Base-by-base conservation (phyloP, 2,797 vertebrate species). In the Rousettus madagascariensis region DNA sequence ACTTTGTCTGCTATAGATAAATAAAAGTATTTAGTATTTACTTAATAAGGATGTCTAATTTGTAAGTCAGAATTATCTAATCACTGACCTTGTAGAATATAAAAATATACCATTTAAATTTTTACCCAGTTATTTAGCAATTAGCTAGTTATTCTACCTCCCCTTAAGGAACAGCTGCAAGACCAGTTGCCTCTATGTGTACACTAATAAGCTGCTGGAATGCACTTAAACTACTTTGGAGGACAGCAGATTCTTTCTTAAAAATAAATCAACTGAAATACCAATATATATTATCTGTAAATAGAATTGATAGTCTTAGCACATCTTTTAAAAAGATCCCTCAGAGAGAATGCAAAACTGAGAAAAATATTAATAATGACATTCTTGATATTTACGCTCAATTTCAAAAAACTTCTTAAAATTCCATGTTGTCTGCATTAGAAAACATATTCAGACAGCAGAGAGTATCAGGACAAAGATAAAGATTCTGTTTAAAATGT, bases 91-190 rank as follows among this genome's bases (percentile, higher is more conserved):
- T 33, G 3, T 3, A 78, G 26, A 88, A 85, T 83, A 41, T 91
- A 95, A 90, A 97, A 84, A 95, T 20, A 53, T 10, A 41, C 72
- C 36, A 83, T 75, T 92, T 51, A 90, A 79, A 71, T 7, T 49
- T 77, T 36, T 36, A n/a, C 16, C 51, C 41, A 95, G 63, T 92
- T 92, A 88, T 86, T 91, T 61, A 94, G 36, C 57, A 94, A 89
- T 49, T 86, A 85, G 2, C 16, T 28, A 92, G 71, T 96, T 94
- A 97, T 51, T 95, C 91, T 36, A 93, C 61, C 68, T 96, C 61
- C 96, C 92, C 95, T 89, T 91, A 85, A 96, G 92, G 74, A 98
- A 98, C 95, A 97, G 96, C 79, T 95, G 97, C 89, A 97, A 84
- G 82, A 97, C 85, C 97, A 98, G 97, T 91, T 98, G 97, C 77